Percentiles rank a stretch among this genome's conserved stretches.
Conservation (phyloP, 2,888 invertebrate genomes). For the Harpalus rubripes region DNA sequence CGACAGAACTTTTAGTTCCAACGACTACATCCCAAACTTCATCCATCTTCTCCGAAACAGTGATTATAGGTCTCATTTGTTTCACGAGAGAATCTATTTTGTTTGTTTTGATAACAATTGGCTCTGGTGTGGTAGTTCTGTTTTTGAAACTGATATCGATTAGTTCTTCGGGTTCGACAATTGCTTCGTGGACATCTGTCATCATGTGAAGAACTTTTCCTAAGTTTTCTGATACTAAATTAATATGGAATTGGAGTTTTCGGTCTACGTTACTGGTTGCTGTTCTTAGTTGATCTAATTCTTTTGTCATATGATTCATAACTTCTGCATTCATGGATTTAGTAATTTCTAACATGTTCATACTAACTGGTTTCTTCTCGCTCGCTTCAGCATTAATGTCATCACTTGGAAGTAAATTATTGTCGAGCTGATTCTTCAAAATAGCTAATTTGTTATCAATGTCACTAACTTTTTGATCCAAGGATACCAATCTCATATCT, state of each 20-base stretch:
- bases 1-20: slow-evolving; percentile 92
- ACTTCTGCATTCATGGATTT: slow-evolving; percentile 91
- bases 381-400: slow-evolving; percentile 93
- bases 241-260: slow-evolving; percentile 91
- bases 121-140: slow-evolving; percentile 81
- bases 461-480: slow-evolving; percentile 91
- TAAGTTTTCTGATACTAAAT: slow-evolving; percentile 89
- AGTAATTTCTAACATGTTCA: slow-evolving; percentile 90
- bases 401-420: slow-evolving; percentile 82
- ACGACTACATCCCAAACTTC: slow-evolving; percentile 95
- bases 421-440: slow-evolving; percentile 89
- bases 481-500: slow-evolving; percentile 84
- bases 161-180: slow-evolving; percentile 85
- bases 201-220: slow-evolving; percentile 89
- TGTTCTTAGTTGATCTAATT: slow-evolving; percentile 87
- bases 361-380: slow-evolving; percentile 91
- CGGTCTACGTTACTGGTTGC: slow-evolving; percentile 89
- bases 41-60: slow-evolving; percentile 93
- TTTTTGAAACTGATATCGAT: slow-evolving; percentile 74
- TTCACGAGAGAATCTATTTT: slow-evolving; percentile 90
- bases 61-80: slow-evolving; percentile 91
- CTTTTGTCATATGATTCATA: slow-evolving; percentile 89
- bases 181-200: slow-evolving; percentile 89
- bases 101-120: slow-evolving; percentile 80
- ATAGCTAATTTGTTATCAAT: slow-evolving; percentile 89